A percentile compares a stretch with the other conserved stretches of the same genome.
Conservation (phyloP, 2,113 vertebrate species). For the Camelus dromedarius region DNA sequence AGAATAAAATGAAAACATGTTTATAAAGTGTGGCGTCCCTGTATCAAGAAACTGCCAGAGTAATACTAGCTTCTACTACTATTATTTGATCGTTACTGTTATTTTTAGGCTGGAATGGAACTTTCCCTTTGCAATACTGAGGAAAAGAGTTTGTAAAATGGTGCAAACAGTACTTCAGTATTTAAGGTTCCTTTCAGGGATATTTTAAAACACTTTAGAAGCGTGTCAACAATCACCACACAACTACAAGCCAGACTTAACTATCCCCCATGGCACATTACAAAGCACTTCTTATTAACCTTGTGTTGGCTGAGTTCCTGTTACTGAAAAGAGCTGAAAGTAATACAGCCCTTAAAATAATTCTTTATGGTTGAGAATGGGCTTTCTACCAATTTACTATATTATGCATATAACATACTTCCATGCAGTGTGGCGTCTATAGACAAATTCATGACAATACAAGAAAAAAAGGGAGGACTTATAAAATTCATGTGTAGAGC, state of each 20-base stretch:
- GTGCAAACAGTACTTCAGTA: not conserved
- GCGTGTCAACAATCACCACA: conserved; percentile 29
- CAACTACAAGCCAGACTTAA: conserved; percentile 48
- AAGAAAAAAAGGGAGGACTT: not conserved
- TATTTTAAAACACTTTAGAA: conserved; percentile 51
- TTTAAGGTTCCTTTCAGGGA: conserved; percentile 2
- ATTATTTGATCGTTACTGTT: conserved; percentile 14
- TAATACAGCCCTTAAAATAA: conserved; percentile 37
- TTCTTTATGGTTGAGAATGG: conserved; percentile 10
- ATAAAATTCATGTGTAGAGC: not conserved
- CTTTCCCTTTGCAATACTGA: not conserved
- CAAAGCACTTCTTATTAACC: not conserved
- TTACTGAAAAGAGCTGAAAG: not conserved
- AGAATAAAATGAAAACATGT: conserved; percentile 45
- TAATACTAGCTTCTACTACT: not conserved
- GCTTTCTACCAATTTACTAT: not conserved
- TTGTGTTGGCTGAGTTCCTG: conserved; percentile 17
- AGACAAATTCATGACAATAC: not conserved
- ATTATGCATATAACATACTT: not conserved
- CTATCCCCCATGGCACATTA: not conserved
- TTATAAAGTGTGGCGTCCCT: not conserved
- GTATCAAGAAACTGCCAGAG: not conserved
- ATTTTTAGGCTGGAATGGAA: not conserved
- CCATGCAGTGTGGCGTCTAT: not conserved
- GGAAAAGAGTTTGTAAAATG: conserved; percentile 22